These are phyloP conservation scores for Zapornia atra DNA, from an alignment of 2,113 vertebrate species.

Conservation along the genomic window DNA sequence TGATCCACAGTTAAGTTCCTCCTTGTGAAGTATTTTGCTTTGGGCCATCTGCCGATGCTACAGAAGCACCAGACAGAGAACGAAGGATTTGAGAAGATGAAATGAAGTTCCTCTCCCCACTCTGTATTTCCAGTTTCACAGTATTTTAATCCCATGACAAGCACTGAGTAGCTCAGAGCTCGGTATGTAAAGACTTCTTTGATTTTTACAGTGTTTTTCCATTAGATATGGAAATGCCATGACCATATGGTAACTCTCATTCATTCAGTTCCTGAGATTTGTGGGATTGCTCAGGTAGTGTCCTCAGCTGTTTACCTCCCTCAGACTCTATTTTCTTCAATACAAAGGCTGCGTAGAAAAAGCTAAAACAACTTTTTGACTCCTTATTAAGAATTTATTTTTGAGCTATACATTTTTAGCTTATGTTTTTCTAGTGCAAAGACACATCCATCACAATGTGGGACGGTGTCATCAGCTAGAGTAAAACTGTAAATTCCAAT, in stretches of 20 bases:
- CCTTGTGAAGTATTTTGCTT: not conserved
- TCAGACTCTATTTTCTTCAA: not conserved
- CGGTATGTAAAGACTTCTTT: too few species aligned
- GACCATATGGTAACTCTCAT: accelerated
- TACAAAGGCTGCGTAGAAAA: not conserved
- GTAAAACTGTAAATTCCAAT: not conserved
- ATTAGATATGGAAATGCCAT: not conserved
- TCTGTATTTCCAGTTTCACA: not conserved
- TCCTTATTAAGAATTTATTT: not conserved
- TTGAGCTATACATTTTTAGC: not conserved
- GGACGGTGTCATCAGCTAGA: not conserved
- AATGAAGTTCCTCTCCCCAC: not conserved
- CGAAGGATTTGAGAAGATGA: not conserved
- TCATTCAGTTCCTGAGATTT: not conserved
- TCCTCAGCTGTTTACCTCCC: not conserved
- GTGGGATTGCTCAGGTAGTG: not conserved
- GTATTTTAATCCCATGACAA: not conserved
- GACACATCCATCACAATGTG: not conserved
- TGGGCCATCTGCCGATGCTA: not conserved
- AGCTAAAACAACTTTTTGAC: not conserved
- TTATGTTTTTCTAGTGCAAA: not conserved
- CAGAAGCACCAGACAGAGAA: not conserved
- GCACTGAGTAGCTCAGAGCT: not conserved
- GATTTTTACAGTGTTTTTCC: not conserved
- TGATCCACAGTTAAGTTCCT: not conserved